Evolutionary conservation across 1,140 invertebrate species (phyloP).

Genomic region (Caenorhabditis tropicalis): DNA sequence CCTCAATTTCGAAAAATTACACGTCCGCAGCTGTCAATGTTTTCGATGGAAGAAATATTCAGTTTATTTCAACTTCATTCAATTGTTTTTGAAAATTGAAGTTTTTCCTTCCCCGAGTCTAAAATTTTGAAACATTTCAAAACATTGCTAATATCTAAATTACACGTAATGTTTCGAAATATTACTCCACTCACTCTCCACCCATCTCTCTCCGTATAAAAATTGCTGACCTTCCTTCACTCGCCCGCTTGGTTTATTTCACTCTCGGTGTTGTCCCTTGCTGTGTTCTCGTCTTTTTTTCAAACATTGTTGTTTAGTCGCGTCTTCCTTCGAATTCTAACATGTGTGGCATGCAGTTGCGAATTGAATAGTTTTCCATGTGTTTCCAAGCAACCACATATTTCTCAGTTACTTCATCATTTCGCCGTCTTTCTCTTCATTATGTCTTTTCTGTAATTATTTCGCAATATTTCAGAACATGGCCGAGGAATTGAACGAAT

Average conservation of each 20-base stretch:
- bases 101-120: background rate
- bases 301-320: background rate
- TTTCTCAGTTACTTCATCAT: background rate
- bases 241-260: background rate
- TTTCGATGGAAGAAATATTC: no score
- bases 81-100: background rate
- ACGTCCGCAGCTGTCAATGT: no score
- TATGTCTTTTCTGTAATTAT: no score
- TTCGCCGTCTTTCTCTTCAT: background rate
- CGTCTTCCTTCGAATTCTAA: no score
- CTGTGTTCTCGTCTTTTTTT: background rate
- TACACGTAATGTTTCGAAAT: background rate
- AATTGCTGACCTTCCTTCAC: background rate
- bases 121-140: background rate
- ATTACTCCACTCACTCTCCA: background rate
- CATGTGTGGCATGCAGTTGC: no score
- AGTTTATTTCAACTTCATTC: background rate
- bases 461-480: constrained; percentile 26
- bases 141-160: background rate
- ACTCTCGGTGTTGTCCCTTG: no score
- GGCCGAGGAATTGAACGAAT: background rate
- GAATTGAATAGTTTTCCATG: no score
- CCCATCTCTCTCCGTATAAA: constrained; percentile 1
- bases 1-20: no score
- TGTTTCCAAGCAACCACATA: background rate